Conservation (phyloP, 37 sponge, comb jelly and placozoan genomes). For the Chondrosia reniformis region DNA sequence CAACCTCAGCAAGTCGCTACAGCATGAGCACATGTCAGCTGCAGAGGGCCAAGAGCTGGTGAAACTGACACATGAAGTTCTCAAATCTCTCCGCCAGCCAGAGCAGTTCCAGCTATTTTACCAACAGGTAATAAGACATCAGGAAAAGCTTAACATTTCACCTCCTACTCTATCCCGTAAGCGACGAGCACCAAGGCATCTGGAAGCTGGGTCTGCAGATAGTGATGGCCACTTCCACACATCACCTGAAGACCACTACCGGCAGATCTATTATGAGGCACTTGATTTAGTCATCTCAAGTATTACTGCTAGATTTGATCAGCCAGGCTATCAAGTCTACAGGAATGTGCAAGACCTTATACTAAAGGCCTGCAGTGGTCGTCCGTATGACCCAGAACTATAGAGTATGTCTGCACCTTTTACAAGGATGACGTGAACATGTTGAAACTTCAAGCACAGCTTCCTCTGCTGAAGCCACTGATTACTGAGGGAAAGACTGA, state of each 20-base stretch:
- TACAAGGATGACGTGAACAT: neutral
- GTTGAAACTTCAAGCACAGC: slow-evolving; percentile 10
- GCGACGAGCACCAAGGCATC: neutral
- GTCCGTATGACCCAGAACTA: neutral
- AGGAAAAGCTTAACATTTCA: neutral
- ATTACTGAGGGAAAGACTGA: neutral
- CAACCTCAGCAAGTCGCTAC: slow-evolving; percentile 26
- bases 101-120: slow-evolving; percentile 17
- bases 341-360: slow-evolving; percentile 20
- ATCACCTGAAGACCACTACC: neutral
- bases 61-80: slow-evolving; percentile 15
- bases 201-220: slow-evolving; percentile 23
- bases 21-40: slow-evolving; percentile 4
- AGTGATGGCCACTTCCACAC: neutral
- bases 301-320: slow-evolving; percentile 9
- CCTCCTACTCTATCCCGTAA: slow-evolving; percentile 10
- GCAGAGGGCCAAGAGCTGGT: slow-evolving; percentile 23
- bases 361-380: slow-evolving; percentile 17
- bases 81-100: slow-evolving; percentile 3
- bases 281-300: slow-evolving; percentile 17
- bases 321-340: slow-evolving; percentile 8
- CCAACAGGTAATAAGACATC: neutral
- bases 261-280: slow-evolving; percentile 5
- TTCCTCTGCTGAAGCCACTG: slow-evolving; percentile 4
- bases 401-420: neutral